Evolutionary conservation across 2,888 invertebrate genomes (phyloP), one percentile per base, ranked within the genome.

Genomic region (Tanypteryx hageni): DNA sequence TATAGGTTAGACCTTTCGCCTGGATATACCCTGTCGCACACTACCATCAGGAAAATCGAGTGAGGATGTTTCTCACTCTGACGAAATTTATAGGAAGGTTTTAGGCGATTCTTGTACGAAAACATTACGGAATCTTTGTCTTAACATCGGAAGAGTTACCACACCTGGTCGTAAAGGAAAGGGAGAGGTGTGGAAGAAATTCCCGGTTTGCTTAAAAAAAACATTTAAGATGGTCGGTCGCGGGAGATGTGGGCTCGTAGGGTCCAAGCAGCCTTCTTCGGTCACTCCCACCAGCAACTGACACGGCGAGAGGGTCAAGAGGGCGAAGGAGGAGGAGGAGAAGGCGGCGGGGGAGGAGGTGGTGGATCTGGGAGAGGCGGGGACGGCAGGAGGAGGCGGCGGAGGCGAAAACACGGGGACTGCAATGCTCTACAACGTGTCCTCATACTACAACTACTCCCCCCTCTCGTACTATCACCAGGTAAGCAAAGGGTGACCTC

Each of bases 341-440:
- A n/a, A n/a, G 13, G 14, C 13, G 44, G 82, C 31, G 57, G n/a
- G n/a, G 76, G 10, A n/a, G 7, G 18, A 16, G 18, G 64, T 64
- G 83, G 85, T 58, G 57, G 57, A 85, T 58, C 85, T 16, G 85
- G 57, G 57, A 57, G 57, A 22, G 76, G 76, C 22, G 27, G 44
- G 44, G 44, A 3, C 44, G 1, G 44, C 44, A 44, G 44, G 76
- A 16, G n/a, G 64, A n/a, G 64, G 64, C 0, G 64, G 76, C 76
- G 85, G 85, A 85, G 85, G 31, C 27, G 86, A 76, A 27, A 76
- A 76, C 59, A 64, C 92, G 22, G 92, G 85, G 64, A 56, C 92
- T 81, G 92, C 92, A 14, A 93, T 93, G 93, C 93, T 93, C 59
- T 93, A 93, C 93, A 93, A 93, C 92, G 93, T 93, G 68, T 93